Evolutionary conservation across 92 coral and sea anemone species (phyloP), one percentile per base, ranked within the genome.

Genomic region (Actinostola sp.): DNA sequence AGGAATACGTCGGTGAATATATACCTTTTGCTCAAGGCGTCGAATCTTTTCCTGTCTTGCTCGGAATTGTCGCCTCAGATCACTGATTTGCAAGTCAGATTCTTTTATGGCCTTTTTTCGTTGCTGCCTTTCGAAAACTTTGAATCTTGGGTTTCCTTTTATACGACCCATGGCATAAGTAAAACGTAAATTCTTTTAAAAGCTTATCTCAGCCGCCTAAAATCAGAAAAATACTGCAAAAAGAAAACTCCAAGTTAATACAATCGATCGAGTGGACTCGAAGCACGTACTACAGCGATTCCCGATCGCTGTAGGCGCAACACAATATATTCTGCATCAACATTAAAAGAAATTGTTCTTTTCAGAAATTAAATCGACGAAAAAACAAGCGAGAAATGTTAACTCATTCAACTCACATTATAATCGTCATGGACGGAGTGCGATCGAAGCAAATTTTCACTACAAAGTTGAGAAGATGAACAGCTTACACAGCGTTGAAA

Each of bases 21-120:
- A n/a, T 50, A 50, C 57, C 57, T 50, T 50, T 24, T 5, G 57
- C 23, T 50, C 57, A 50, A 50, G 57, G 57, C 57, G 57, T 17
- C 57, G 57, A 17, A 50, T 50, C n/a, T 50, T 50, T 50, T 17
- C 57, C 27, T 50, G 57, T 50, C 15, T 50, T 50, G 57, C n/a
- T 9, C 66, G 66, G 3, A 10, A 10, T 13, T 29, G 66, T 13
- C n/a, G 23, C 19, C 39, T 17, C 36, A n/a, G 9, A 15, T 1
- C 38, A 13, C 13, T 9, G 3, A 59, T 27, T 12, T 59, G 19
- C 16, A n/a, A 3, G 10, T 59, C 1, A 24, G 19, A 10, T 15
- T 16, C 29, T 30, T 59, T 59, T 13, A 10, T 5, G 1, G n/a
- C 36, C 15, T 29, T 29, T n/a, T 23, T 14, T 14, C 6, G 19